Evolutionary conservation across 2,888 invertebrate species (phyloP), one percentile per base, ranked within the genome.

Genomic region (Orchestes rusci): DNA sequence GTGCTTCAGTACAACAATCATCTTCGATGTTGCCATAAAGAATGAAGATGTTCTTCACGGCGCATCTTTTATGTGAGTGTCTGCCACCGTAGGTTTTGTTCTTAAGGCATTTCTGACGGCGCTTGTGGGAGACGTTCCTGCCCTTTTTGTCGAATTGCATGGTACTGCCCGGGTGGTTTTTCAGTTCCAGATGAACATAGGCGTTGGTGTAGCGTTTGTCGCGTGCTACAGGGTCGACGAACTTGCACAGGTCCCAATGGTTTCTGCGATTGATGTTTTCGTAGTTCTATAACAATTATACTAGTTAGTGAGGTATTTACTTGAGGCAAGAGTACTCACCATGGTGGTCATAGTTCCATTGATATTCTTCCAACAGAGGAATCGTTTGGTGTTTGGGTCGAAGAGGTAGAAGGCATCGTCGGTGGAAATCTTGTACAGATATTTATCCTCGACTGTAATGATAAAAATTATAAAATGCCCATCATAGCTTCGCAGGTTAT

Each of bases 281-380:
- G 31, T 42, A 42, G 13, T 19, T 43, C 49, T 49, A 45, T 2
- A 49, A 45, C 13, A 39, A 35, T 16, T 8, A 32, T 19, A 15
- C 16, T 10, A 2, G 10, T 2, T 27, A 2, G 27, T 12, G 10
- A 10, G 27, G 12, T n/a, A 27, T 2, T 2, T 27, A 27, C 2
- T 27, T 10, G 10, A 27, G 2, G 10, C 2, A 20, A 16, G 8
- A 28, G 19, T 30, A 36, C 41, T 46, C 23, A 46, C 46, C 46
- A 46, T 19, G 7, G 29, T 23, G 4, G 13, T 16, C 42, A 46
- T 42, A 8, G 38, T 8, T 33, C 42, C 38, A 18, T 27, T 29
- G 16, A 42, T 12, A 8, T 39, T 39, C 28, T 48, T 48, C 43
- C 43, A 48, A 36, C 47, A 48, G 8, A 48, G 23, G 39, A 48